A percentile compares a stretch with the other conserved stretches of the same genome.
Evolutionary conservation across 2,797 vertebrate species (phyloP).

Genomic region (Pelochelys cantorii): DNA sequence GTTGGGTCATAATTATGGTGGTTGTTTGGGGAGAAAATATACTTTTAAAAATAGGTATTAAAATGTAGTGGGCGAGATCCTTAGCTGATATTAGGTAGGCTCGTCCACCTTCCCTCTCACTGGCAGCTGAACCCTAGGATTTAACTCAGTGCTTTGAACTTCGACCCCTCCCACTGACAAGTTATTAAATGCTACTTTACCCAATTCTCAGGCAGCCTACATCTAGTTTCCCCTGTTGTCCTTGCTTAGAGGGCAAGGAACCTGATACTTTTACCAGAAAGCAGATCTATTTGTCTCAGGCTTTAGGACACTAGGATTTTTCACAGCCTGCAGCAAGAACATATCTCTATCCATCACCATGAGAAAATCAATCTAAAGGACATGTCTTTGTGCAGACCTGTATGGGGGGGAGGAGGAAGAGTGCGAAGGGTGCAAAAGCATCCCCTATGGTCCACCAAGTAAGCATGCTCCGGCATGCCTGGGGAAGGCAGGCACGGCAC

Average conservation of each 20-base stretch:
- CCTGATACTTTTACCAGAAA: background rate
- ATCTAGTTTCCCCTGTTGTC: background rate
- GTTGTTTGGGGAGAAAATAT: background rate
- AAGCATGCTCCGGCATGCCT: no score
- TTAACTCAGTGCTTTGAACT: background rate
- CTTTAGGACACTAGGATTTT: background rate
- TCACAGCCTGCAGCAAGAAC: background rate
- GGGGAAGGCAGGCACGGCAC: no score
- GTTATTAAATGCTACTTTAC: background rate
- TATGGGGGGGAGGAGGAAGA: no score
- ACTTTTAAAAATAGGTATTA: background rate
- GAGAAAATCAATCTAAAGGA: background rate
- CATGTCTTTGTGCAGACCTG: background rate
- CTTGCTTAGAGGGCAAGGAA: background rate
- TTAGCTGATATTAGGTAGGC: background rate
- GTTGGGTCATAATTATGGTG: background rate
- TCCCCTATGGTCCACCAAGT: no score
- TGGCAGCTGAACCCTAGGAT: background rate
- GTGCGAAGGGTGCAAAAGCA: no score
- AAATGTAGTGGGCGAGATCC: background rate
- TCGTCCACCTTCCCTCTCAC: background rate
- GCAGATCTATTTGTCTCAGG: background rate
- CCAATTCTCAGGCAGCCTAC: background rate
- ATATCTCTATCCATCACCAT: background rate
- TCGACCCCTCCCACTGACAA: background rate